Conservation (phyloP, 2,113 vertebrate species). For the Lamprologus speciosus region DNA sequence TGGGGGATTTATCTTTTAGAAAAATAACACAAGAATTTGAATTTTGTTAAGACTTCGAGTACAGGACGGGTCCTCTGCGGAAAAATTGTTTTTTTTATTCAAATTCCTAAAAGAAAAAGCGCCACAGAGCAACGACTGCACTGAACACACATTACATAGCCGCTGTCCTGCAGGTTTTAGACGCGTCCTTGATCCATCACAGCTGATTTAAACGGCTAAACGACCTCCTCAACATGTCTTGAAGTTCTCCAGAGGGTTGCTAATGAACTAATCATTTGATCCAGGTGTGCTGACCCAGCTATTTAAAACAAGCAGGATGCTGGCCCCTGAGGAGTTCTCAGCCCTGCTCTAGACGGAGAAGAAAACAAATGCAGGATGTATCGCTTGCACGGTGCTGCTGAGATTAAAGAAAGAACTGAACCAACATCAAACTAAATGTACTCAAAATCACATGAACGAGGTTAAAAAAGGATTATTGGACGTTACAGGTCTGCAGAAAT, state of each 20-base stretch:
- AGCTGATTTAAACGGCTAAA: neutral
- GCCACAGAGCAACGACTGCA: neutral
- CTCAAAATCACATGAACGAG: rapidly evolving
- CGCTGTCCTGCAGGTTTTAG: rapidly evolving
- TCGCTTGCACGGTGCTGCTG: neutral
- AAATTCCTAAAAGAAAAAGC: rapidly evolving
- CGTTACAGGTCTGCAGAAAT: neutral
- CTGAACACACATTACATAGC: neutral
- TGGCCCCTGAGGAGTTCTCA: neutral
- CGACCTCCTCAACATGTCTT: rapidly evolving
- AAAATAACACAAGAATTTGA: neutral
- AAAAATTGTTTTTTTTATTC: neutral
- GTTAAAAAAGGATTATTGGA: neutral
- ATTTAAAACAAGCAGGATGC: neutral
- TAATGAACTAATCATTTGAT: neutral
- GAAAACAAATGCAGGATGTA: neutral
- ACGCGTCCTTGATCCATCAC: rapidly evolving
- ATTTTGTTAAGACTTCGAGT: neutral
- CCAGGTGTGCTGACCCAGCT: neutral
- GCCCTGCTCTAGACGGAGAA: neutral
- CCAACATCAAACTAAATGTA: neutral
- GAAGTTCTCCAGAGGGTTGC: neutral
- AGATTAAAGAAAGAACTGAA: neutral
- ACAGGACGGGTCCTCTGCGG: rapidly evolving
- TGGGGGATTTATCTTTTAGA: neutral